Percentiles rank a stretch among this genome's conserved stretches.
Evolutionary conservation across 2,888 invertebrate genomes (phyloP).

Genomic region (Synanthedon myopaeformis): DNA sequence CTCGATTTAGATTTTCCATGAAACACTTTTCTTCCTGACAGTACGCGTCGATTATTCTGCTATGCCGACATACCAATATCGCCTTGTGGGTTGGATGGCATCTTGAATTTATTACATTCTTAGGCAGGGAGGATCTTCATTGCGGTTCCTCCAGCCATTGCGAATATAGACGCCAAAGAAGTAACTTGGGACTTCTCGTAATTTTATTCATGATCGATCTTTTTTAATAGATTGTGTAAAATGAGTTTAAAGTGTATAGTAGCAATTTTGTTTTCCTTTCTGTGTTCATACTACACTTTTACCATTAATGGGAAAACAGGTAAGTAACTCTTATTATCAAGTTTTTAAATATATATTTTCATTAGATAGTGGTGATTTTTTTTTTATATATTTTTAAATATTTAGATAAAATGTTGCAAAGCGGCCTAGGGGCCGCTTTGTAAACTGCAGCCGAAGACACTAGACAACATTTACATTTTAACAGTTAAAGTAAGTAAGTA

Average conservation of each 20-base stretch:
- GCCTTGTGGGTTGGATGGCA: constrained; percentile 2
- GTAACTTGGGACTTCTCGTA: neutral
- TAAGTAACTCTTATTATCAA: constrained; percentile 14
- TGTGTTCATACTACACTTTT: constrained; percentile 34
- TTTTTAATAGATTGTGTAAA: neutral
- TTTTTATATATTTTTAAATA: too few species aligned
- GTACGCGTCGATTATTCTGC: constrained; percentile 4
- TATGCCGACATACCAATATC: constrained; percentile 2
- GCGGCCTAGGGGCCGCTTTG: too few species aligned
- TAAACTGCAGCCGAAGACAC: too few species aligned
- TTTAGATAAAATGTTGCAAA: too few species aligned
- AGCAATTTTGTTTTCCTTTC: constrained; percentile 26
- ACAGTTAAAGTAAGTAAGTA: too few species aligned
- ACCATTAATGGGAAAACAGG: constrained; percentile 26
- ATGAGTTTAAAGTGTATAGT: constrained; percentile 30
- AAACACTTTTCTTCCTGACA: neutral
- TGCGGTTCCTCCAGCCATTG: too few species aligned
- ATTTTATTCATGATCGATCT: neutral
- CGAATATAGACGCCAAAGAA: too few species aligned
- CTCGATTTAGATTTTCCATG: neutral
- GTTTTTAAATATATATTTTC: too few species aligned
- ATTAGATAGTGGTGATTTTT: too few species aligned
- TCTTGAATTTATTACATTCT: constrained; percentile 4
- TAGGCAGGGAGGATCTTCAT: too few species aligned
- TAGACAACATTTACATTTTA: too few species aligned